These are phyloP conservation scores for Eupithecia exiguata DNA, from an alignment of 2,888 invertebrate species.

Conservation along the genomic window DNA sequence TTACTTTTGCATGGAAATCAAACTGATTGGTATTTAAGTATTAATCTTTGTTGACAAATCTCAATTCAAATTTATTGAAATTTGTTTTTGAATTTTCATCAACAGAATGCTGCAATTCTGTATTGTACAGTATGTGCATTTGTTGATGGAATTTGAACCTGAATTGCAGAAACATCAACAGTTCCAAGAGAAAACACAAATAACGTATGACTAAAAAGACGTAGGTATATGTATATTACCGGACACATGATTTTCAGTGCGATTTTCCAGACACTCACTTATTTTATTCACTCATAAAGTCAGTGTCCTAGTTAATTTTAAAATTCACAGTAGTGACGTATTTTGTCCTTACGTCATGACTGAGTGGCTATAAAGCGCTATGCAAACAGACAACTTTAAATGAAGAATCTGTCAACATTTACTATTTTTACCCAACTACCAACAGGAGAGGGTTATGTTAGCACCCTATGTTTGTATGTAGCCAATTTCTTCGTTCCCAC, in stretches of 20 bases:
- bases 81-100: background rate
- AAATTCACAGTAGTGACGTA: constrained; percentile 19
- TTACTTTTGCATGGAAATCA: too few species aligned
- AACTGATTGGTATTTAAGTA: too few species aligned
- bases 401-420: too few species aligned
- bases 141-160: background rate
- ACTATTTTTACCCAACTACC: too few species aligned
- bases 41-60: background rate
- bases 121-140: too few species aligned
- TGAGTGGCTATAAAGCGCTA: too few species aligned
- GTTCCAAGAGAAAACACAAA: constrained; percentile 17
- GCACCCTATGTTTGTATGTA: too few species aligned
- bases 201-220: constrained; percentile 20
- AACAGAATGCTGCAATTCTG: background rate
- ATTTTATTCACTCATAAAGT: constrained; percentile 25
- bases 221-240: constrained; percentile 8
- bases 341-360: background rate
- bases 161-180: background rate
- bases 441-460: too few species aligned
- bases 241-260: constrained; percentile 26
- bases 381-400: too few species aligned
- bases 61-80: background rate
- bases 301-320: constrained; percentile 41
- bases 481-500: too few species aligned
- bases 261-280: constrained; percentile 36